Evolutionary conservation across 2,888 invertebrate genomes (phyloP).

Genomic region (Drosophila peninsularis): DNA sequence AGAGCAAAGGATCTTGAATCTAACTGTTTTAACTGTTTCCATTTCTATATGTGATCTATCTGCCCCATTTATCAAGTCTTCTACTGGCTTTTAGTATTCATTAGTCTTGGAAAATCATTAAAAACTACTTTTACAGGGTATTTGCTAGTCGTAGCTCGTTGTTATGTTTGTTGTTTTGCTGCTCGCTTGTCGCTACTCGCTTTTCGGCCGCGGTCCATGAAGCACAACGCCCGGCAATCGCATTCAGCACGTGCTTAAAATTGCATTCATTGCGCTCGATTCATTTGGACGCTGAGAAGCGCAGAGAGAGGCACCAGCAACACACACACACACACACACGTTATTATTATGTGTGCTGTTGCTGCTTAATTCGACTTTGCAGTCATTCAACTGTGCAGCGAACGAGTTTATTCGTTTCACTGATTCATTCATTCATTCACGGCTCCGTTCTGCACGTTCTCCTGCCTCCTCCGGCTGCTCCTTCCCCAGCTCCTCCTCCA

Average conservation of each 20-base stretch:
- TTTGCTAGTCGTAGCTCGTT: neutral
- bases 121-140: slow-evolving; percentile 13
- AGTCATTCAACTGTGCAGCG: slow-evolving; percentile 74
- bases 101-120: neutral
- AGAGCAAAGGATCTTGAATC: too few species aligned
- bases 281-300: slow-evolving; percentile 32
- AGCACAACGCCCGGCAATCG: slow-evolving; percentile 55
- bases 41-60: too few species aligned
- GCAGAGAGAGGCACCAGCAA: slow-evolving; percentile 16
- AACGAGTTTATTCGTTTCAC: slow-evolving; percentile 75
- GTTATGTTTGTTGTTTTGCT: slow-evolving; percentile 5
- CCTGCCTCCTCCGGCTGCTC: neutral
- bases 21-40: too few species aligned
- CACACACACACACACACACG: slow-evolving; percentile 10
- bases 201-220: slow-evolving; percentile 68
- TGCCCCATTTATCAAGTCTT: too few species aligned
- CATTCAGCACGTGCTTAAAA: slow-evolving; percentile 72
- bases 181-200: slow-evolving; percentile 42
- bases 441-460: slow-evolving; percentile 47
- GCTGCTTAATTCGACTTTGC: slow-evolving; percentile 69
- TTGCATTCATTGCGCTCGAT: slow-evolving; percentile 62
- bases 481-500: slow-evolving; percentile 23
- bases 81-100: too few species aligned
- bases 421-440: slow-evolving; percentile 72
- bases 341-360: slow-evolving; percentile 7